Evolutionary conservation across 2,888 invertebrate species (phyloP).

Genomic region (Peribatodes rhomboidaria): DNA sequence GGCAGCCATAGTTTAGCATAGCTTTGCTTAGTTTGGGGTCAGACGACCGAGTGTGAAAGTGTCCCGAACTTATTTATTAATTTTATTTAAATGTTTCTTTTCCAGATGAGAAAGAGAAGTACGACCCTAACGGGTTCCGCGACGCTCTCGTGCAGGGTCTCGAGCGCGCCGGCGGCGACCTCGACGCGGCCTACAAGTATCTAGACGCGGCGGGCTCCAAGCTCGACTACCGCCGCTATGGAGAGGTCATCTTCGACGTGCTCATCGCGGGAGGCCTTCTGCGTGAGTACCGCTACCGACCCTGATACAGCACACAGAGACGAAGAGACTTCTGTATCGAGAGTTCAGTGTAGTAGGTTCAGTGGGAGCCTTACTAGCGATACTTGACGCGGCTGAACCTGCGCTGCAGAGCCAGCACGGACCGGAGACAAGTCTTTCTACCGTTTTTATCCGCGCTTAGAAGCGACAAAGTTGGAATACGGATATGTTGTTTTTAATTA

Average conservation of each 20-base stretch:
- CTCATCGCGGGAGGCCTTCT: conserved; percentile 98
- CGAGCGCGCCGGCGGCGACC: conserved; percentile 97
- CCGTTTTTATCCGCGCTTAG: too few species aligned
- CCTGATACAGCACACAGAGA: too few species aligned
- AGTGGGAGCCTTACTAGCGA: background rate
- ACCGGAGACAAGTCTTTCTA: too few species aligned
- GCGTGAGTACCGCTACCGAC: conserved; percentile 84
- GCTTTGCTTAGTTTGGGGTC: too few species aligned
- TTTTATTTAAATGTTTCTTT: too few species aligned
- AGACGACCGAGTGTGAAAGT: too few species aligned
- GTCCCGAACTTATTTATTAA: too few species aligned
- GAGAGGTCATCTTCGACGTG: conserved; percentile 98
- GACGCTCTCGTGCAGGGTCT: conserved; percentile 98
- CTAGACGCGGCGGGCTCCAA: conserved; percentile 98
- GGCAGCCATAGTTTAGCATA: too few species aligned
- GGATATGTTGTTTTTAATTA: too few species aligned
- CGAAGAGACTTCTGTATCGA: too few species aligned
- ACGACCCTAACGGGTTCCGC: conserved; percentile 99
- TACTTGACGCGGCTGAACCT: background rate
- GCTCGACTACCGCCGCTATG: conserved; percentile 99
- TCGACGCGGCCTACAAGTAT: conserved; percentile 98
- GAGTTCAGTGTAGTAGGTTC: background rate
- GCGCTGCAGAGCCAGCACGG: too few species aligned
- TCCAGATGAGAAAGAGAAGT: conserved; percentile 99
- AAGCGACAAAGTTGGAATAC: too few species aligned